A percentile compares a stretch with the other conserved stretches of the same genome.
These are phyloP conservation scores for Neelides sp. DNA, from an alignment of 1,140 invertebrate species.

Conservation along the genomic window DNA sequence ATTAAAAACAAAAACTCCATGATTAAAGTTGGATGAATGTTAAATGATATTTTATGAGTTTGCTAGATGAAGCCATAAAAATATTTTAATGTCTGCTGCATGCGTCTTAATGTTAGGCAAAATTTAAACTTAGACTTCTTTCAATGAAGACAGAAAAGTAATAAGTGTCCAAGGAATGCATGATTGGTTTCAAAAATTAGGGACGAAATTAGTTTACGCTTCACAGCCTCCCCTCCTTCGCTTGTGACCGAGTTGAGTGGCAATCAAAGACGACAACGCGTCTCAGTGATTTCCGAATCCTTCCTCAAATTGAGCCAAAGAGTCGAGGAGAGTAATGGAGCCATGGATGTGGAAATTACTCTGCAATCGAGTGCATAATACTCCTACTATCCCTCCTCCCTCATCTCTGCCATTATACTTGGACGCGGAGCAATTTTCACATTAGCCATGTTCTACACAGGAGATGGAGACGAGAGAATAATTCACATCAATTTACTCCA, in stretches of 20 bases:
- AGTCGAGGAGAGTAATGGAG: too few relatives aligned
- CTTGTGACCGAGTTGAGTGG: not conserved
- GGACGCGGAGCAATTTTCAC: conserved; percentile 28
- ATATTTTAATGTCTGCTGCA: too few relatives aligned
- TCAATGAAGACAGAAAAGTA: too few relatives aligned
- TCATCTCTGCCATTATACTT: conserved; percentile 17
- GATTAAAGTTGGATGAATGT: too few relatives aligned
- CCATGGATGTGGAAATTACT: not conserved
- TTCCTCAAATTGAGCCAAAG: too few relatives aligned
- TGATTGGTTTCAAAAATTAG: conserved; percentile 30
- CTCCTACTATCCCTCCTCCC: not conserved
- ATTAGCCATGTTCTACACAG: conserved; percentile 27
- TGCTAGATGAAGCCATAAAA: too few relatives aligned
- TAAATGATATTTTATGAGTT: too few relatives aligned
- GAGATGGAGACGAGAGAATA: conserved; percentile 10
- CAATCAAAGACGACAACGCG: too few relatives aligned
- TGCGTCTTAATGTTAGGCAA: too few relatives aligned
- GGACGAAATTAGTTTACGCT: conserved; percentile 23
- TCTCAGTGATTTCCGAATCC: too few relatives aligned
- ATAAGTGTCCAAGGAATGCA: conserved; percentile 20
- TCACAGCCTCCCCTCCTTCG: conserved; percentile 14
- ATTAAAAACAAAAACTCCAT: too few relatives aligned
- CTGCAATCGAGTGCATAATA: not conserved
- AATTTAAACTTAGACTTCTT: too few relatives aligned
- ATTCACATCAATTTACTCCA: conserved; percentile 24